These are phyloP conservation scores for Tragelaphus buxtoni DNA, from an alignment of 2,113 vertebrate genomes.

Conservation along the genomic window DNA sequence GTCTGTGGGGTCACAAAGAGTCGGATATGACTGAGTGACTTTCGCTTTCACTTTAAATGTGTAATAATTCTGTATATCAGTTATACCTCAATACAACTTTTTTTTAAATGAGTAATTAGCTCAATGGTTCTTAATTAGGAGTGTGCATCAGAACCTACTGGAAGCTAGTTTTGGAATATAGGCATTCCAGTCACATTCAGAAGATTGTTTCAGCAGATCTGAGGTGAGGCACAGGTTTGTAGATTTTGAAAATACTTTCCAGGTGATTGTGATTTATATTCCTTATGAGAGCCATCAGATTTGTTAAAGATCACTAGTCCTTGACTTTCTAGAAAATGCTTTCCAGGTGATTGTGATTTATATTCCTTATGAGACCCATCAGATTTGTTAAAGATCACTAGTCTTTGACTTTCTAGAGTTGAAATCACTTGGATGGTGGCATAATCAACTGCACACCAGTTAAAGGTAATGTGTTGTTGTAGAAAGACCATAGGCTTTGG, in stretches of 20 bases:
- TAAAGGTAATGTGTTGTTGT: background rate
- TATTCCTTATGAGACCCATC: background rate
- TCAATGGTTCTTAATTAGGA: constrained; percentile 7
- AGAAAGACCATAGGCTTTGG: background rate
- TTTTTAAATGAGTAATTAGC: background rate
- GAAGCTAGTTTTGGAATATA: constrained; percentile 1
- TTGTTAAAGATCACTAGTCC: constrained; percentile 2
- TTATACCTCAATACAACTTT: background rate
- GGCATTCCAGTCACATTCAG: background rate
- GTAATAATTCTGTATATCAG: background rate
- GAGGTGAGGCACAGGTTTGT: background rate
- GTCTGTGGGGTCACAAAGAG: background rate
- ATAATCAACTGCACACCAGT: background rate
- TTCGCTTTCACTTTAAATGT: background rate
- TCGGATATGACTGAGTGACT: background rate
- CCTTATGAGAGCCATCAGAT: background rate
- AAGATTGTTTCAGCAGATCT: background rate
- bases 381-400: background rate
- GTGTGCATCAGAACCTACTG: background rate
- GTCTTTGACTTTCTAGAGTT: background rate
- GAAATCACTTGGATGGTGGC: background rate
- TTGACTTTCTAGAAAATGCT: constrained; percentile 3
- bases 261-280: constrained; percentile 1
- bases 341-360: background rate
- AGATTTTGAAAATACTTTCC: background rate